Evolutionary conservation across 2,888 invertebrate genomes (phyloP), one percentile per base, ranked within the genome.

Genomic region (Meandrusa payeni): DNA sequence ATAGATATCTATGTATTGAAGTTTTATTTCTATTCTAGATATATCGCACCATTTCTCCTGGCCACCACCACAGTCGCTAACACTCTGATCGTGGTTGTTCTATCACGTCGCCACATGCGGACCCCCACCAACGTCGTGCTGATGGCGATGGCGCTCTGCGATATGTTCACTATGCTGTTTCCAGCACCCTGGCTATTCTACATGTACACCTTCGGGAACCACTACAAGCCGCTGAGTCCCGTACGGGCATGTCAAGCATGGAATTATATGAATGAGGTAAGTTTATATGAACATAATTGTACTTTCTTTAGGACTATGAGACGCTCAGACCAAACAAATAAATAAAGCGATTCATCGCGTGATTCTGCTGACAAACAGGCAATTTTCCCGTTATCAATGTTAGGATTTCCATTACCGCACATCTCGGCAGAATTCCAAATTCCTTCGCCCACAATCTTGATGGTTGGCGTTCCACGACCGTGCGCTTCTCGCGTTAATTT

Each of bases 101-200:
- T 98, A 19, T 93, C 95, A 44, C 94, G 96, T 55, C 90, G 94
- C 20, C 96, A 97, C 76, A 97, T 98, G 97, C 77, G 94, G 15
- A 95, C 95, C 0, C 96, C 97, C 0, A 97, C 97, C 2, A 97
- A 97, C 78, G 91, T 94, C n/a, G 95, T 97, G 0, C 90, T 97
- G 1, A 93, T 96, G 91, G 95, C 95, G n/a, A 98, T 98, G 97
- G 97, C 98, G 0, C 89, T 98, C 2, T 96, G 96, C 57, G 98
- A 98, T 80, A 94, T 97, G 93, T 92, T 97, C 73, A 98, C 97
- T 0, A 93, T 97, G 64, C 89, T 96, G 38, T 94, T 96, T 66
- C 96, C 97, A 0, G 93, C 96, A 0, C 97, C 97, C 0, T 96
- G 96, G 92, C 92, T 97, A 32, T 92, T 97, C 76, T 96, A 97